Evolutionary conservation across 2,797 vertebrate genomes (phyloP).

Genomic region (Phaenicophaeus curvirostris): DNA sequence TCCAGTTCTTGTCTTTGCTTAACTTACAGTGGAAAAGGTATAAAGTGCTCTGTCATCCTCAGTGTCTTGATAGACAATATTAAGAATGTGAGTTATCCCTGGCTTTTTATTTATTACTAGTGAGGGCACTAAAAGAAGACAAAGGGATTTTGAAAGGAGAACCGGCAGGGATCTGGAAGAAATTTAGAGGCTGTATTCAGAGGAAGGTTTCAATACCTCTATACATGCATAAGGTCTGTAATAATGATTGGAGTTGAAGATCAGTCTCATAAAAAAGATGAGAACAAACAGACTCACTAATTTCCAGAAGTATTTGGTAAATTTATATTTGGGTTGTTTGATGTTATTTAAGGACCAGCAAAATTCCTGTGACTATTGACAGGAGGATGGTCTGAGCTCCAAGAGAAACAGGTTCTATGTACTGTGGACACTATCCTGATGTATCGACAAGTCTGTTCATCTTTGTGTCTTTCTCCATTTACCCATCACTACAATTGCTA

Average conservation of each 20-base stretch:
- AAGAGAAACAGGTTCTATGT: not conserved
- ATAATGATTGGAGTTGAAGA: not conserved
- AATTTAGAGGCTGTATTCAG: not conserved
- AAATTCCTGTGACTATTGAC: not conserved
- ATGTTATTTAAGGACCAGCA: not conserved
- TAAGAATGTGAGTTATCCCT: not conserved
- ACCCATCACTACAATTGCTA: not conserved
- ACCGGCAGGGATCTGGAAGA: not conserved
- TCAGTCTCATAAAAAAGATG: not conserved
- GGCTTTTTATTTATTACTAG: not conserved
- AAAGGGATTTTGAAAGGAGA: not conserved
- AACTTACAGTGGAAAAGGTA: not conserved
- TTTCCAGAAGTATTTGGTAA: not conserved
- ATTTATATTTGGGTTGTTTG: not conserved
- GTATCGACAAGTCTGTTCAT: not conserved
- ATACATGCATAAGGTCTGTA: not conserved
- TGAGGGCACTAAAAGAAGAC: not conserved
- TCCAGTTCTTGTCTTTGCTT: not conserved
- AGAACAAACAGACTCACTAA: not conserved
- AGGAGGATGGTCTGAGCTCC: not conserved
- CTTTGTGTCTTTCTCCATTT: not conserved
- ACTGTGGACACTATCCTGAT: not conserved
- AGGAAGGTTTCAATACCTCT: not conserved
- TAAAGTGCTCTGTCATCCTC: not conserved
- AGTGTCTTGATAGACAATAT: not conserved